These are phyloP conservation scores for Pandion haliaetus DNA, from an alignment of 2,113 vertebrate species.

Conservation along the genomic window DNA sequence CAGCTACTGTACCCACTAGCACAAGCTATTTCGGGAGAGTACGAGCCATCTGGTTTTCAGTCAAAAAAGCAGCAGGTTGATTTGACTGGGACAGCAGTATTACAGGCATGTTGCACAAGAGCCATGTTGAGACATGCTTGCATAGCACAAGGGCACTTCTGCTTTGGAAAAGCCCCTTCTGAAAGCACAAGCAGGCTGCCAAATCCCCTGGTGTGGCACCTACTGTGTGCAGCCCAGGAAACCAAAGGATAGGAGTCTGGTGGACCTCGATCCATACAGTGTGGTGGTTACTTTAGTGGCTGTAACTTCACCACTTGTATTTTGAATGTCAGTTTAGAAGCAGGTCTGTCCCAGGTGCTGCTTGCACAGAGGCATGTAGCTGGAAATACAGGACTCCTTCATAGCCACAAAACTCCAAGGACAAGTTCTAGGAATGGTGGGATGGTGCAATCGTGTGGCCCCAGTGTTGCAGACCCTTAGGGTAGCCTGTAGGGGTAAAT, in stretches of 20 bases:
- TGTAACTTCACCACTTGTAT: neutral
- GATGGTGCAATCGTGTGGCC: neutral
- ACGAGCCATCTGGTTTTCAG: neutral
- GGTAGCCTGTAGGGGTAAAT: neutral
- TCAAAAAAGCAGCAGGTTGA: neutral
- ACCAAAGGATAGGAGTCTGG: neutral
- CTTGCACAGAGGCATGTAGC: neutral
- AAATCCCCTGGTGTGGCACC: neutral
- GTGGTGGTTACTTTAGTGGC: neutral
- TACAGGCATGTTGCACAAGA: neutral
- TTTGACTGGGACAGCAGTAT: neutral
- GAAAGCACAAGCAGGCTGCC: constrained; percentile 54
- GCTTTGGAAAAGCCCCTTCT: neutral
- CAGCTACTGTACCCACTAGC: neutral
- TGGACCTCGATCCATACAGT: neutral
- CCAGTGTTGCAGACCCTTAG: neutral
- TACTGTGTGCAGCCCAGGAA: neutral
- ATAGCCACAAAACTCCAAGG: neutral
- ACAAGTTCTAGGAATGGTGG: neutral
- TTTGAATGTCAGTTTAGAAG: neutral
- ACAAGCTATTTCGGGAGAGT: neutral
- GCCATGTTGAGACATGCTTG: neutral
- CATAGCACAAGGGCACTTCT: neutral
- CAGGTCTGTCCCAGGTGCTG: neutral
- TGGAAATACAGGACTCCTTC: neutral